phyloP scores from a whole-genome alignment of 2,113 vertebrate species.

The Mionectes macconnelli region DNA sequence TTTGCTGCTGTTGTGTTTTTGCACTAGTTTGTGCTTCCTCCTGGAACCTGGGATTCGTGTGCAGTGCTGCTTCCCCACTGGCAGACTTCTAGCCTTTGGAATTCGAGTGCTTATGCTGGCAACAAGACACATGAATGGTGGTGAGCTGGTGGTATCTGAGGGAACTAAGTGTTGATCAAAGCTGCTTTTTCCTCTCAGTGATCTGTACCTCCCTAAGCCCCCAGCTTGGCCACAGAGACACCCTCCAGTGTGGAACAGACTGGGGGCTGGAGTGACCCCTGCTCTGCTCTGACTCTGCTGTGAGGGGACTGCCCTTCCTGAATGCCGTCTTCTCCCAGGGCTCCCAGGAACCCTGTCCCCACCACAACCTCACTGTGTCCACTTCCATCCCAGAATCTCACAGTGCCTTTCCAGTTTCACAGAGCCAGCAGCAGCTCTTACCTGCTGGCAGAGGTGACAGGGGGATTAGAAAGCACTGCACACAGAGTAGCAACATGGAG shows the following conservation, averaged over 20 bases:
- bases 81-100: neutral
- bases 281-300: neutral
- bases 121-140: neutral
- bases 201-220: neutral
- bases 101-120: neutral
- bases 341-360: neutral
- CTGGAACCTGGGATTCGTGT: neutral
- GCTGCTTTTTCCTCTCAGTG: neutral
- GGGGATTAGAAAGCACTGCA: neutral
- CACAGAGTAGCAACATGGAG: neutral
- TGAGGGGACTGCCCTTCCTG: neutral
- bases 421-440: neutral
- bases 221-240: neutral
- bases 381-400: neutral
- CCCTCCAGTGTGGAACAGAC: neutral
- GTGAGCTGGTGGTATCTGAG: neutral
- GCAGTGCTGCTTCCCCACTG: accelerated
- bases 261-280: neutral
- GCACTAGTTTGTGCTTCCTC: neutral
- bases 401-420: neutral
- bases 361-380: neutral
- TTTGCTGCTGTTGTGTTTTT: neutral
- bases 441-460: neutral
- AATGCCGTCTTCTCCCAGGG: accelerated
- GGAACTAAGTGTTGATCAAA: neutral